Base-by-base conservation (phyloP, 2,888 invertebrate species). In the Polymixis lichenea region DNA sequence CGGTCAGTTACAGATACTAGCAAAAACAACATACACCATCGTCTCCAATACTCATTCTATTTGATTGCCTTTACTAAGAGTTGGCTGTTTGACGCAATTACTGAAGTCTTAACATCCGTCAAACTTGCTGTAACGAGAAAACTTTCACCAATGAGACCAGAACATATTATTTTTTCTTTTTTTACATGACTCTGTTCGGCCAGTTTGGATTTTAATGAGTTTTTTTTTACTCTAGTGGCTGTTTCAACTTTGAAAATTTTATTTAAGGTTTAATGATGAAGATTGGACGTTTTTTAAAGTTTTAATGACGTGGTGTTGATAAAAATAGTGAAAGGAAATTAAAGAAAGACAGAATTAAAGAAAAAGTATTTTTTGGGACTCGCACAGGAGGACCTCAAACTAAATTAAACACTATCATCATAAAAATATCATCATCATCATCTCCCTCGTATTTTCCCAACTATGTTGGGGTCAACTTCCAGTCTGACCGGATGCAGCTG, bases 91-190 rank as follows among this genome's bases (percentile, higher is more conserved):
- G 72, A 74, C 87, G 87, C 89, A 90, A 91, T 91, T 91, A 91
- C 87, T 85, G 72, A 86, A 87, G 79, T 89, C 87, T 77, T 82
- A 84, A 83, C 82, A 81, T 86, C 60, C 86, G 86, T 86, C 90
- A 86, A 90, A 91, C 87, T 91, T 89, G 79, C 32, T 84, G 82
- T 91, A 91, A 92, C 89, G 91, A 92, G 91, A 88, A 90, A 92
- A 92, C 89, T 92, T 92, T 69, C 66, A 28, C 79, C 76, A 82
- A 72, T 85, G 83, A 86, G 78, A 83, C 85, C 85, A 68, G 82
- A 75, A 86, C 78, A 87, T 85, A 85, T 89, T 88, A 77, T 79
- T 84, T 80, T 83, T 88, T 84, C 85, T 85, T 83, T 85, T 83
- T 86, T 85, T 80, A 82, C 84, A 80, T 83, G 80, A 80, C 77